Percentiles rank a stretch among this genome's conserved stretches.
These are phyloP conservation scores for Clarias macrocephalus DNA, from an alignment of 2,113 vertebrate genomes.

Conservation along the genomic window DNA sequence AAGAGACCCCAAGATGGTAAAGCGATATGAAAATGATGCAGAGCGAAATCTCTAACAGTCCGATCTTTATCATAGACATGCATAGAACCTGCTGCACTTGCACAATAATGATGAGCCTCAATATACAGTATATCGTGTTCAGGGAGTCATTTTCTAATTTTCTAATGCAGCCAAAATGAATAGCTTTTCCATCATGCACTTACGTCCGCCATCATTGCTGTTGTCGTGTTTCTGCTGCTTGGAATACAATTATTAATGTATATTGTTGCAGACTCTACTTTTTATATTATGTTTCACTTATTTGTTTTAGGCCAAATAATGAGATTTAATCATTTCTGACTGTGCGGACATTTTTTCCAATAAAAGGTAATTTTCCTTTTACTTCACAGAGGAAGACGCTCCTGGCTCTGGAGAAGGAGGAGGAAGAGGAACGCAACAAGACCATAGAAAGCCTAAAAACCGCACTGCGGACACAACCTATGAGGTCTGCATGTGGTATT, in stretches of 20 bases:
- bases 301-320: background rate
- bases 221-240: background rate
- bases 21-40: slow-evolving; percentile 31
- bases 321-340: background rate
- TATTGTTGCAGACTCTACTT: background rate
- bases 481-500: slow-evolving; percentile 78
- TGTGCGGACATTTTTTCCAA: background rate
- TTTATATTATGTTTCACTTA: background rate
- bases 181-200: slow-evolving; percentile 13
- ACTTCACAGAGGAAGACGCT: slow-evolving; percentile 87
- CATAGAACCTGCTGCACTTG: slow-evolving; percentile 31
- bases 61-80: background rate
- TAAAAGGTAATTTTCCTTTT: background rate
- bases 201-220: background rate
- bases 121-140: slow-evolving; percentile 11
- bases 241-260: background rate
- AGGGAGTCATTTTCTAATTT: background rate
- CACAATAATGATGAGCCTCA: slow-evolving; percentile 12
- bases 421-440: slow-evolving; percentile 96
- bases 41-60: slow-evolving; percentile 6
- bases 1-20: slow-evolving; percentile 31
- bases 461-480: slow-evolving; percentile 93
- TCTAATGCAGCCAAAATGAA: background rate
- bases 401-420: slow-evolving; percentile 92
- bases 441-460: slow-evolving; percentile 97